Evolutionary conservation across 2,113 vertebrate species (phyloP), one percentile per base, ranked within the genome.

Genomic region (Microcebus griseorufus): DNA sequence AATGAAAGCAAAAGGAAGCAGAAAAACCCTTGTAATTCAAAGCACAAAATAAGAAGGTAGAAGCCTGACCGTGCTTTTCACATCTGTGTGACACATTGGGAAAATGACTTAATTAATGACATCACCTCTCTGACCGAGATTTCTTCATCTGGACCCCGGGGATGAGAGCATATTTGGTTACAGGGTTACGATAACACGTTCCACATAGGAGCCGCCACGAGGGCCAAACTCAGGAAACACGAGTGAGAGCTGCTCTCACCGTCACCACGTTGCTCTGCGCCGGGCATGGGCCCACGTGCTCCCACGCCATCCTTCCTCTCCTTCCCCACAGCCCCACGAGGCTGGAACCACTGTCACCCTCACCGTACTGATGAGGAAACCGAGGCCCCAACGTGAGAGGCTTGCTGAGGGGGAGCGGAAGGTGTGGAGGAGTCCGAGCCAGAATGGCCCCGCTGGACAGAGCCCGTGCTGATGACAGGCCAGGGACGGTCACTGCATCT

Each of bases 381-480:
- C 3, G 8, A 69, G 67, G 9, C 20, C 69, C 6, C 0, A 34
- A 29, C 48, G n/a, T 5, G 17, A 48, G 39, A 37, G 34, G 3
- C 64, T 34, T 53, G 27, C 25, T 37, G 7, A 0, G 0, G 51
- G 88, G 51, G 13, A 65, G 6, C 1, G 4, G 55, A 60, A 29
- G 25, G 5, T 55, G 12, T 17, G 45, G 16, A 27, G 7, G 45
- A 72, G 10, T 10, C 12, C 0, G 53, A 9, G 9, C 34, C 16
- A 23, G 53, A 32, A 27, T 18, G 18, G 64, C 17, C 9, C 8
- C 0, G 0, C 20, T 37, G 29, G 48, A 53, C 14, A 22, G 22
- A 42, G 34, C 32, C n/a, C 0, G 0, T 10, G 51, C 0, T 5
- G 18, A 53, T 58, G 67, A 42, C 48, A 0, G 0, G 37, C 4